phyloP scores from a whole-genome alignment of 2,113 vertebrate genomes.

The Alouatta palliata region DNA sequence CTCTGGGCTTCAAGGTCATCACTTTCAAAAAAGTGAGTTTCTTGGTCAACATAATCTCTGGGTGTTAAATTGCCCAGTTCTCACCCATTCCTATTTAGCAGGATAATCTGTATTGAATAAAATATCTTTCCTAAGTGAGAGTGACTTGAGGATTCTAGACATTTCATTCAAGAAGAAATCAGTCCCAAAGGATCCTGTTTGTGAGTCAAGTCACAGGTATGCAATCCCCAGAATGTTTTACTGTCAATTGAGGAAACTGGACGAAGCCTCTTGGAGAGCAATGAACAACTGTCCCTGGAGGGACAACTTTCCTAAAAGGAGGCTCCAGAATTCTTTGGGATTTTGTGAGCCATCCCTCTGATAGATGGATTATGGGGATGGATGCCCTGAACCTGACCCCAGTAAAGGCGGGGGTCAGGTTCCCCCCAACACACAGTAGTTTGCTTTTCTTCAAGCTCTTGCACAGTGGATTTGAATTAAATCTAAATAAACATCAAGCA shows the following conservation, averaged over 20 bases:
- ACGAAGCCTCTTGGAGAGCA: not conserved
- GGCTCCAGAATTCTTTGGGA: not conserved
- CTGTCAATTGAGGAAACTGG: not conserved
- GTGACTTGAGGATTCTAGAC: not conserved
- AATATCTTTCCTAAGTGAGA: not conserved
- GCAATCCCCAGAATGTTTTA: not conserved
- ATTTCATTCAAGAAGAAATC: not conserved
- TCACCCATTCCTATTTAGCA: not conserved
- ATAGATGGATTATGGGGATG: too few relatives aligned
- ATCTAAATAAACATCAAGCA: constrained; percentile 5
- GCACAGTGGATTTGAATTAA: not conserved
- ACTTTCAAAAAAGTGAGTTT: not conserved
- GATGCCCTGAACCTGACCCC: too few relatives aligned
- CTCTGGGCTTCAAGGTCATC: not conserved
- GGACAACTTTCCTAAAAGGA: not conserved
- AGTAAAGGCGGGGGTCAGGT: too few relatives aligned
- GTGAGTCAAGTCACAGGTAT: not conserved
- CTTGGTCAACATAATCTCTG: not conserved
- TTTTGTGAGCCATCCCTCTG: too few relatives aligned
- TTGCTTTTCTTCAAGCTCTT: not conserved
- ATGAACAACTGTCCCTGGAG: not conserved
- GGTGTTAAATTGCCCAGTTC: not conserved
- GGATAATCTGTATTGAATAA: not conserved
- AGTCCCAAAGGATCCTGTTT: not conserved
- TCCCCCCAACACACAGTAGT: not conserved